Base-by-base conservation (phyloP, 2,888 invertebrate species). In the Melipona beecheii region DNA sequence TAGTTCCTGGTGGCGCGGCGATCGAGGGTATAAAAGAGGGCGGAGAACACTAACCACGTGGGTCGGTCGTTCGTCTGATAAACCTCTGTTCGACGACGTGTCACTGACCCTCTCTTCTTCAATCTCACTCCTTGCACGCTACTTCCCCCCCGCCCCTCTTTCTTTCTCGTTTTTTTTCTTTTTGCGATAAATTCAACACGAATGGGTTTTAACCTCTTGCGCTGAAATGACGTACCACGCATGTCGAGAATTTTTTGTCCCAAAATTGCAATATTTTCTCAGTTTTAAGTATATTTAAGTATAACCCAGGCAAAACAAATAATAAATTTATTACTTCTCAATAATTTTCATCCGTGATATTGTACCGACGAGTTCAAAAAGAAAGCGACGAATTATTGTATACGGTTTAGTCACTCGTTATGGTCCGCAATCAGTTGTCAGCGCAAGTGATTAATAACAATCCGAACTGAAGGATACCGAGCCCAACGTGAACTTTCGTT, bases 71-170 rank as follows among this genome's bases (percentile, higher is more conserved):
- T 86, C 85, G 85, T 83, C 89, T 87, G 92, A 92, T 92, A 92
- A 89, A 91, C 91, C 73, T 80, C 90, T 89, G 87, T 87, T 86
- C 89, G 89, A 87, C 91, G 91, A 91, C 90, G 90, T 92, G 92
- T 92, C 92, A 92, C 89, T 92, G 92, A 91, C 92, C 92, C 89
- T 84, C 81, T 78, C 83, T 78, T 77, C 74, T 68, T 62, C 66
- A 58, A 77, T 60, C 66, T 76, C 71, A 64, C 62, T 72, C 36
- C 64, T 64, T 80, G 58, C 68, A 56, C 66, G 49, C 60, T 56
- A 60, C 72, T 64, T 62, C 76, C 74, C 36, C 54, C 65, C 76
- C 76, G 19, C 58, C 60, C 71, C 65, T 66, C 58, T 31, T 24
- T 69, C 58, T 52, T 36, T 2, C 19, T 21, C 54, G 21, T 27